Evolutionary conservation across 2,797 vertebrate species (phyloP).

Genomic region (Hipposideros larvatus): DNA sequence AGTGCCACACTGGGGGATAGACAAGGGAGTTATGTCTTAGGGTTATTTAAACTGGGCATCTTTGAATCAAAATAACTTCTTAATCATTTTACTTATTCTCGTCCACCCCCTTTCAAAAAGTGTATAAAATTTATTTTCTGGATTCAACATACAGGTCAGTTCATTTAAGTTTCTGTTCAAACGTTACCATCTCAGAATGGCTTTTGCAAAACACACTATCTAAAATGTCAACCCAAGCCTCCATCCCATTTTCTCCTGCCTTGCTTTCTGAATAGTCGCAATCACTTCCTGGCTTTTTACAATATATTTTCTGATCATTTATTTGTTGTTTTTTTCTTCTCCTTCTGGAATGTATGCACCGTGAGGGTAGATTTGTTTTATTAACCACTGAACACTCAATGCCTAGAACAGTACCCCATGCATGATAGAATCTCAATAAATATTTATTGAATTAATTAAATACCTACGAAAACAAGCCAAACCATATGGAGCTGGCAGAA

Average conservation of each 20-base stretch:
- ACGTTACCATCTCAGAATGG: background rate
- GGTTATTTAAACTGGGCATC: background rate
- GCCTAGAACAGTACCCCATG: background rate
- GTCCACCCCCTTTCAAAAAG: background rate
- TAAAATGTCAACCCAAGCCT: background rate
- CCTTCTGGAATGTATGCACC: background rate
- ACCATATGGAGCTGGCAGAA: constrained; percentile 3
- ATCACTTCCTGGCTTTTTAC: background rate
- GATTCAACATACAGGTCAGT: background rate
- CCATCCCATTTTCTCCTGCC: background rate
- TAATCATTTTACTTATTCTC: background rate
- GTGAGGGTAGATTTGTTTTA: background rate
- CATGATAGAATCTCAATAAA: background rate
- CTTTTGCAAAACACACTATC: background rate
- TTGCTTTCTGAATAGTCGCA: background rate
- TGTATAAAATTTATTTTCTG: background rate
- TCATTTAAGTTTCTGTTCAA: constrained; percentile 25
- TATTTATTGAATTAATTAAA: constrained; percentile 64
- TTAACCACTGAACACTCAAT: background rate
- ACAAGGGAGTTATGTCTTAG: background rate
- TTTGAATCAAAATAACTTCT: background rate
- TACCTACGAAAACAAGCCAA: constrained; percentile 41
- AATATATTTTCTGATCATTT: background rate
- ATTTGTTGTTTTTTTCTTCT: background rate
- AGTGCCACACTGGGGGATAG: accelerated